Percentiles rank a stretch among this genome's conserved stretches.
These are phyloP conservation scores for Epistrophella euchroma DNA, from an alignment of 2,888 invertebrate genomes.

Conservation along the genomic window DNA sequence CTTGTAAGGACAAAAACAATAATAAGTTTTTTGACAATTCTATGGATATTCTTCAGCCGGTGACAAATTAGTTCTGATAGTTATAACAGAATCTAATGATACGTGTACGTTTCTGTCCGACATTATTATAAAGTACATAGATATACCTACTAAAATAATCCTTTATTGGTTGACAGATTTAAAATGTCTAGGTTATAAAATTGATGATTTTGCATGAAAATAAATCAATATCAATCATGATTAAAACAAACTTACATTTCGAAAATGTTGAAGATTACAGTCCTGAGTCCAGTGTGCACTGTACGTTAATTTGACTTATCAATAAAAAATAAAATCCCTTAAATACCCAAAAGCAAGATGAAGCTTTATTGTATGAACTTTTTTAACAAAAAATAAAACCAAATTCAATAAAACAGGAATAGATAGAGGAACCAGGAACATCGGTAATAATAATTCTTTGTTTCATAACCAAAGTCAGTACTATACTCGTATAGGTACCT, in stretches of 20 bases:
- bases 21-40: not conserved
- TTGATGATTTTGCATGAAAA: constrained; percentile 12
- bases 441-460: not conserved
- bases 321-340: too few species aligned
- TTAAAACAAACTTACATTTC: too few species aligned
- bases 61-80: constrained; percentile 12
- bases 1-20: not conserved
- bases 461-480: not conserved
- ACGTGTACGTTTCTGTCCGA: not conserved
- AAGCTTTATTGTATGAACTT: too few species aligned
- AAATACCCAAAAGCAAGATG: too few species aligned
- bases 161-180: not conserved
- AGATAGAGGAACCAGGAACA: not conserved
- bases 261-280: too few species aligned
- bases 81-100: not conserved
- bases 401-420: too few species aligned
- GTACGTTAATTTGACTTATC: too few species aligned
- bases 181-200: not conserved
- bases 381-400: too few species aligned
- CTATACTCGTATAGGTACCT: accelerated
- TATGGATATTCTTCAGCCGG: not conserved
- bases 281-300: too few species aligned
- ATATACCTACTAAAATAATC: not conserved
- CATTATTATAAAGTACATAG: too few species aligned
- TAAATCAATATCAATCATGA: not conserved